Conservation (phyloP, 2,797 vertebrate genomes). For the Cottoperca gobio region DNA sequence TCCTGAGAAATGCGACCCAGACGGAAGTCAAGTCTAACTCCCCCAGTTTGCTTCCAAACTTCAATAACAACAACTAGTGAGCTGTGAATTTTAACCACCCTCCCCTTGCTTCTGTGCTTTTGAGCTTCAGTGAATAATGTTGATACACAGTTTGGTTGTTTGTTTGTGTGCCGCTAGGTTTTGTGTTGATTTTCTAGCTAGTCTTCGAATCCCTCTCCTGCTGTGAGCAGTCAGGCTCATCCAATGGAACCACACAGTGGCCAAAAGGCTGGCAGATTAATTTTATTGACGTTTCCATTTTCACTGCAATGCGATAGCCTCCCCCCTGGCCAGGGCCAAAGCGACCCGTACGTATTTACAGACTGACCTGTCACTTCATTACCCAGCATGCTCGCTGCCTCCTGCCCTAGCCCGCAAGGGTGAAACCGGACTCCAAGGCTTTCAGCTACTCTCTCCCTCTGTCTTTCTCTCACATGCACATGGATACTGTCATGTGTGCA, state of each 20-base stretch:
- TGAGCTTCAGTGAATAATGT: slow-evolving; percentile 76
- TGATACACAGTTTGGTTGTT: slow-evolving; percentile 76
- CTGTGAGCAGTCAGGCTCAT: slow-evolving; percentile 82
- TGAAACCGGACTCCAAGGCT: slow-evolving; percentile 82
- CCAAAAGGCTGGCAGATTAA: slow-evolving; percentile 98
- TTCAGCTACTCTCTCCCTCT: slow-evolving; percentile 66
- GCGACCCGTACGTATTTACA: slow-evolving; percentile 96
- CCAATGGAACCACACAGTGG: slow-evolving; percentile 87
- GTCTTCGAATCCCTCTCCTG: slow-evolving; percentile 80
- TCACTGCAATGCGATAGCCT: slow-evolving; percentile 97
- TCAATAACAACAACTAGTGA: slow-evolving; percentile 81
- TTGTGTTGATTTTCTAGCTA: slow-evolving; percentile 79
- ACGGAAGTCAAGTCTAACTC: slow-evolving; percentile 78
- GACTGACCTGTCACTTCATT: slow-evolving; percentile 99
- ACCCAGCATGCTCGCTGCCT: slow-evolving; percentile 93
- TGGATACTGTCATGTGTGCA: slow-evolving; percentile 50
- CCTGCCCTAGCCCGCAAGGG: slow-evolving; percentile 73
- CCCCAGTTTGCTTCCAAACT: slow-evolving; percentile 79
- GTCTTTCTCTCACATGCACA: slow-evolving; percentile 51
- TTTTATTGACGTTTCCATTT: slow-evolving; percentile 99
- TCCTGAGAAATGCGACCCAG: slow-evolving; percentile 90
- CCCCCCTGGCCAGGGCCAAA: slow-evolving; percentile 89
- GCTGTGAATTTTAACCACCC: slow-evolving; percentile 76
- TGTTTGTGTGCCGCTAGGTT: slow-evolving; percentile 75
- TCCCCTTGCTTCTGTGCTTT: slow-evolving; percentile 64